phyloP scores from a whole-genome alignment of 2,888 invertebrate species.

The Nebria salina region DNA sequence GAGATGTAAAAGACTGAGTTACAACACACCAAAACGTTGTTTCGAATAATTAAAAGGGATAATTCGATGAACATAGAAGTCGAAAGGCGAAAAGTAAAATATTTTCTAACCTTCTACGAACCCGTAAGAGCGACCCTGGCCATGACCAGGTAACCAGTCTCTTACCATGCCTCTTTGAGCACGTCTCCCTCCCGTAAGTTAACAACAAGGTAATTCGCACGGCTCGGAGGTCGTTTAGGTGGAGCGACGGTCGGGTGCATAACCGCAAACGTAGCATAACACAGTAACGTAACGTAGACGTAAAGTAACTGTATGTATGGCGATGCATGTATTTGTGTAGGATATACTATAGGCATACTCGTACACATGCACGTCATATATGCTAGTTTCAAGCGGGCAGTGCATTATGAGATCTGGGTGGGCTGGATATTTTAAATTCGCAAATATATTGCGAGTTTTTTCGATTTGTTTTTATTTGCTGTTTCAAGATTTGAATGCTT shows the following conservation, averaged over 20 bases:
- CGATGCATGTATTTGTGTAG: not conserved
- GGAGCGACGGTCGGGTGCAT: conserved; percentile 1
- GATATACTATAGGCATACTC: not conserved
- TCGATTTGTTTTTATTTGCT: not conserved
- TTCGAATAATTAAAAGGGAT: not conserved
- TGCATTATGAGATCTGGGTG: conserved; percentile 21
- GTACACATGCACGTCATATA: not conserved
- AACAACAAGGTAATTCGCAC: conserved; percentile 10
- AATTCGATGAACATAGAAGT: not conserved
- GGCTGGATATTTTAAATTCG: conserved; percentile 13
- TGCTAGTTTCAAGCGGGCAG: not conserved
- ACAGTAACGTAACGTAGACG: not conserved
- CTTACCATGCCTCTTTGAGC: not conserved
- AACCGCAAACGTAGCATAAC: conserved; percentile 14
- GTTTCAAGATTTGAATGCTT: not conserved
- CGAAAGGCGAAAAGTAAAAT: not conserved
- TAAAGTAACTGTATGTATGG: not conserved
- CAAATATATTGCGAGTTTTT: not conserved
- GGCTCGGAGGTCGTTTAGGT: conserved; percentile 11
- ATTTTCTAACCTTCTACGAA: conserved; percentile 1
- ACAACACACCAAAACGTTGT: not conserved
- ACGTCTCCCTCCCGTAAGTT: not conserved
- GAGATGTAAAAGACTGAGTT: not conserved
- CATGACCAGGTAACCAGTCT: conserved; percentile 12
- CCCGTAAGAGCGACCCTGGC: conserved; percentile 5